A percentile compares a stretch with the other conserved stretches of the same genome.
These are phyloP conservation scores for Galemys pyrenaicus DNA, from an alignment of 2,113 vertebrate species.

Conservation along the genomic window DNA sequence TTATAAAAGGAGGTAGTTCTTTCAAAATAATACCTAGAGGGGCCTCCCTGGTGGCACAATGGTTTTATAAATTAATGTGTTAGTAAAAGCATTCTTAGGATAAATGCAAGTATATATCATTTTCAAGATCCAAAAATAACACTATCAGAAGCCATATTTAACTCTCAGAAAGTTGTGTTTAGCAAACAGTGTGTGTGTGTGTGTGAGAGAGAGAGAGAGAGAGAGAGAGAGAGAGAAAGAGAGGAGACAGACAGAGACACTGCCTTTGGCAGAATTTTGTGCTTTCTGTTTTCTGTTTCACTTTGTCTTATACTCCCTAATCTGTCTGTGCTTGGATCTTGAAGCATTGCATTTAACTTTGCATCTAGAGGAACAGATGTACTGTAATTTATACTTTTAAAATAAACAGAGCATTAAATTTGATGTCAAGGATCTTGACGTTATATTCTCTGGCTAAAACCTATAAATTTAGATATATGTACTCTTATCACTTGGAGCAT, in stretches of 20 bases:
- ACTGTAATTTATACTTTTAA: slow-evolving; percentile 14
- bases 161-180: not conserved
- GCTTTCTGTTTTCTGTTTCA: not conserved
- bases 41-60: too few relatives aligned
- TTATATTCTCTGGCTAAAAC: not conserved
- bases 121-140: slow-evolving; percentile 18
- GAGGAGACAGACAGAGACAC: not conserved
- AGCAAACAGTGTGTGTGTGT: not conserved
- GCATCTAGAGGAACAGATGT: not conserved
- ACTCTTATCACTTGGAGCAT: not conserved
- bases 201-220: not conserved
- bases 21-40: slow-evolving; percentile 9
- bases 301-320: not conserved
- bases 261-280: slow-evolving; percentile 1
- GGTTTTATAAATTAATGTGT: too few relatives aligned
- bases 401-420: slow-evolving; percentile 12
- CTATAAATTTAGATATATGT: not conserved
- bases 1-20: not conserved
- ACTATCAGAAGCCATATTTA: not conserved
- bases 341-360: not conserved
- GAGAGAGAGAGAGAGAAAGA: too few relatives aligned
- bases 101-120: not conserved
- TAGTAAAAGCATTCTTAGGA: not conserved
- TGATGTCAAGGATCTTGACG: not conserved
- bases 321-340: slow-evolving; percentile 37